These are phyloP conservation scores for Nemotelus nigrinus DNA, from an alignment of 2,888 invertebrate genomes.

Conservation along the genomic window DNA sequence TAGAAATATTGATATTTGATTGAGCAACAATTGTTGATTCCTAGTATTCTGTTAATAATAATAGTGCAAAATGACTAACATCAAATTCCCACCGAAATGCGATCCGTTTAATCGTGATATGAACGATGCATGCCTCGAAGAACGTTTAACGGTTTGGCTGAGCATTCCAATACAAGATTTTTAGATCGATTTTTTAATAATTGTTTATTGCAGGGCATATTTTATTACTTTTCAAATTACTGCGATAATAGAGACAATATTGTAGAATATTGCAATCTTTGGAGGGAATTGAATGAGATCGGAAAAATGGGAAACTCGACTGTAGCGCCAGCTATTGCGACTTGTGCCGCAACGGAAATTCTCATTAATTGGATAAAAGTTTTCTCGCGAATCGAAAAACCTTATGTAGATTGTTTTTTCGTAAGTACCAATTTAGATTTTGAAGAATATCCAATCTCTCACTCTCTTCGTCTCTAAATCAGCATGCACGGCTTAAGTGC, in stretches of 20 bases:
- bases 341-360: conserved; percentile 41
- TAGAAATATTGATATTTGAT: too few species aligned
- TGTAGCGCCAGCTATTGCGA: conserved; percentile 28
- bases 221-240: conserved; percentile 42
- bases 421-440: neutral
- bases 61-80: conserved; percentile 9
- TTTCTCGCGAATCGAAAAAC: conserved; percentile 1
- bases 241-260: conserved; percentile 25
- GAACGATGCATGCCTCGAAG: conserved; percentile 13
- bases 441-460: neutral
- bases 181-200: neutral
- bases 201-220: conserved; percentile 38
- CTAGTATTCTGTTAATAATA: too few species aligned
- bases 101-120: conserved; percentile 13
- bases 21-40: too few species aligned
- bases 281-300: conserved; percentile 40
- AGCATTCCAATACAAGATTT: neutral
- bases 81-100: conserved; percentile 40
- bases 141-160: conserved; percentile 11
- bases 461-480: neutral
- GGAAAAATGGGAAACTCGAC: conserved; percentile 11
- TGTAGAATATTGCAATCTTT: conserved; percentile 25
- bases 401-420: neutral
- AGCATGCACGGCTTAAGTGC: neutral
- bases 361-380: conserved; percentile 30